Evolutionary conservation across 2,888 invertebrate genomes (phyloP).

Genomic region (Pinctada fucata): DNA sequence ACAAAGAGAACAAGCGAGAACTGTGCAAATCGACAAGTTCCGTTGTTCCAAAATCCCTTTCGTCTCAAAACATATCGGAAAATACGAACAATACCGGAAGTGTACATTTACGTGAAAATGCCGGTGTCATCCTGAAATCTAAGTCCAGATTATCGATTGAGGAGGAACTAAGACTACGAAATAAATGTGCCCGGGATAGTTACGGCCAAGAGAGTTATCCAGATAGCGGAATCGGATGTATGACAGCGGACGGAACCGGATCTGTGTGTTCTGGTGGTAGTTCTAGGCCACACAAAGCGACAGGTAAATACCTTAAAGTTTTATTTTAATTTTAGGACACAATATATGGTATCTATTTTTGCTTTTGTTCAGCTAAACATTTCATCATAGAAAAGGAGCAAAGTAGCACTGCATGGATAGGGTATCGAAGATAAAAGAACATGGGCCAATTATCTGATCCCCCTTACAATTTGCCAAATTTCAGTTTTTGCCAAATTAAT

Average conservation of each 20-base stretch:
- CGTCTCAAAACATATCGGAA: neutral
- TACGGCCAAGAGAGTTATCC: conserved; percentile 67
- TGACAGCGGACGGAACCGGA: conserved; percentile 61
- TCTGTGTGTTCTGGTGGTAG: conserved; percentile 66
- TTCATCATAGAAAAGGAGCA: no score
- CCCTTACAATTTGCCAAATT: no score
- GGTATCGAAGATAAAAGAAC: no score
- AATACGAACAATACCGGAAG: neutral
- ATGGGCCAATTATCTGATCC: no score
- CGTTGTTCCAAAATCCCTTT: neutral
- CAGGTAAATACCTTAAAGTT: neutral
- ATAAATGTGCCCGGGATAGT: conserved; percentile 62
- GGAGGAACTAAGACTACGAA: conserved; percentile 62
- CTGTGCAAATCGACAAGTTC: conserved; percentile 11
- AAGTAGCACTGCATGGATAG: no score
- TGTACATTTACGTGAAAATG: conserved; percentile 2
- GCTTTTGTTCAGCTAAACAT: no score
- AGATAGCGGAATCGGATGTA: conserved; percentile 72
- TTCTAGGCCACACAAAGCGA: conserved; percentile 38
- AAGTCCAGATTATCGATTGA: conserved; percentile 50
- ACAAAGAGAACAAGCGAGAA: conserved; percentile 1
- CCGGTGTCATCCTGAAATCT: neutral
- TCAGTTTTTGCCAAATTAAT: no score
- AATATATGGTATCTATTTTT: no score
- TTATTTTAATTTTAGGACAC: no score